Percentiles rank a stretch among this genome's conserved stretches.
Evolutionary conservation across 2,113 vertebrate genomes (phyloP).

Genomic region (rabbit (Oryctolagus cuniculus)): mOryCun1.1 NC_091436.1:129909001-129909500

Average conservation of each 20-base stretch:
- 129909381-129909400: conserved; percentile 58
- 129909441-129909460: not conserved
- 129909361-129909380: conserved; percentile 20
- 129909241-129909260: not conserved
- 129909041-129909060: not conserved
- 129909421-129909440: not conserved
- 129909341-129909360: not conserved
- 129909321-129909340: not conserved
- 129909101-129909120: not conserved
- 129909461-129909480: conserved; percentile 50
- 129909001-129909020: not conserved
- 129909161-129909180: not conserved
- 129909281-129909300: not conserved
- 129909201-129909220: not conserved
- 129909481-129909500: conserved; percentile 52
- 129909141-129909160: not conserved
- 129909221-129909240: not conserved
- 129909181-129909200: not conserved
- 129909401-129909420: no score
- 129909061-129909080: not conserved
- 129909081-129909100: not conserved
- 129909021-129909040: not conserved
- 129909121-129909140: not conserved
- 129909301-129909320: not conserved
- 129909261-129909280: not conserved